These are phyloP conservation scores for Dynastes hyllus DNA, from an alignment of 2,888 invertebrate genomes.

Conservation along the genomic window DNA sequence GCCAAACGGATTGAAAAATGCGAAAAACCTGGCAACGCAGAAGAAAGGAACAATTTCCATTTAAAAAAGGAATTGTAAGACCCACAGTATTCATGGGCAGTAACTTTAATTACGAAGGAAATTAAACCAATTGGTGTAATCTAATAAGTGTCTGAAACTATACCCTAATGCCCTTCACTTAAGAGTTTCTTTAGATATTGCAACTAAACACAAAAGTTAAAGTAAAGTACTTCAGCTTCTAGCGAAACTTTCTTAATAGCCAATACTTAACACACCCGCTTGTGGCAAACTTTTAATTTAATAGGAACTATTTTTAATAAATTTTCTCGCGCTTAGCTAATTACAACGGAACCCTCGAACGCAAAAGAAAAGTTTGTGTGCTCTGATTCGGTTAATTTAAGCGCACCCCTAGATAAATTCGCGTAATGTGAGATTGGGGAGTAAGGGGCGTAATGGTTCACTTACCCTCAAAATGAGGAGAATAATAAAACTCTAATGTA, in stretches of 20 bases:
- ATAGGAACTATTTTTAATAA: constrained; percentile 19
- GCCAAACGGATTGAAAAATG: no score
- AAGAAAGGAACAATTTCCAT: no score
- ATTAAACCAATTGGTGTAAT: no score
- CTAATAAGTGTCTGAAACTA: no score
- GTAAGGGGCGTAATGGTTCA: neutral
- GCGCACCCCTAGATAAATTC: neutral
- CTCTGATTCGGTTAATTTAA: constrained; percentile 11
- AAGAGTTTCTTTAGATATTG: neutral
- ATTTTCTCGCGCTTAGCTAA: constrained; percentile 23
- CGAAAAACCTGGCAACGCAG: no score
- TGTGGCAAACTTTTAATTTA: neutral
- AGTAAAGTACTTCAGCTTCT: neutral
- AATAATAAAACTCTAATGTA: constrained; percentile 1
- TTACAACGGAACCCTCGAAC: neutral
- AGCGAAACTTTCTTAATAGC: constrained; percentile 6
- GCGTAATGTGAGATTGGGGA: neutral
- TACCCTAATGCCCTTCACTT: no score
- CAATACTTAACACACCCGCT: neutral
- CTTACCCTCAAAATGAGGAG: constrained; percentile 1
- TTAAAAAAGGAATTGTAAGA: no score
- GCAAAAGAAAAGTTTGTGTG: neutral
- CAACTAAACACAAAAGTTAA: neutral
- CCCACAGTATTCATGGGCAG: no score
- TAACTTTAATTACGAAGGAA: no score